A percentile compares a stretch with the other conserved stretches of the same genome.
Conservation (phyloP, 2,797 vertebrate genomes). For the Sternotherus odoratus region DNA sequence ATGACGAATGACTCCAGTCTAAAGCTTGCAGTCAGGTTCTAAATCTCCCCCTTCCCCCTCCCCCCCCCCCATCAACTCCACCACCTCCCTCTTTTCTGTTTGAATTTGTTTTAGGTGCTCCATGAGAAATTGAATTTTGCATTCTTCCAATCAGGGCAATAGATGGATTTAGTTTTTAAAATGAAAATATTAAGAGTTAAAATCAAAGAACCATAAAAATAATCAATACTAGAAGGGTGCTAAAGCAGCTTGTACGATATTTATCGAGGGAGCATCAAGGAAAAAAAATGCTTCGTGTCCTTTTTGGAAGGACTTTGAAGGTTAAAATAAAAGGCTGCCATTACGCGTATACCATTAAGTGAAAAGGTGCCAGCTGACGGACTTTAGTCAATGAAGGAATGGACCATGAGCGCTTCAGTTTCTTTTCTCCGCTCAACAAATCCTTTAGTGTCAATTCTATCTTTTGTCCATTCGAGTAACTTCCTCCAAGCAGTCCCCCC, state of each 20-base stretch:
- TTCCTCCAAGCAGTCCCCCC: neutral
- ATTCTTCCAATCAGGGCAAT: constrained; percentile 64
- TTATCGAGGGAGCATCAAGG: neutral
- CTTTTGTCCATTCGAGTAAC: neutral
- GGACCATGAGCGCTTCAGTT: neutral
- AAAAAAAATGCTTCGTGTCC: accelerated
- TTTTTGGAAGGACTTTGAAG: neutral
- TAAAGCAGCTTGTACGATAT: neutral
- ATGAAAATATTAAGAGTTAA: neutral
- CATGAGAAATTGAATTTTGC: constrained; percentile 65
- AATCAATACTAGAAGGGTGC: neutral
- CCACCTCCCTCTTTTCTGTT: neutral
- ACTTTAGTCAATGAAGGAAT: neutral
- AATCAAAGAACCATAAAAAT: neutral
- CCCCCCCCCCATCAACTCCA: too few relatives aligned
- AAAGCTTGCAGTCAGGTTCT: constrained; percentile 61
- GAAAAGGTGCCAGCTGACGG: neutral
- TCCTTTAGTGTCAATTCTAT: neutral
- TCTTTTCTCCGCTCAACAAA: neutral
- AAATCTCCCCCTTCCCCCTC: constrained; percentile 65
- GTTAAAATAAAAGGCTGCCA: constrained; percentile 12
- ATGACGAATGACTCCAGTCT: constrained; percentile 76
- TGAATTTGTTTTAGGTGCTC: constrained; percentile 73
- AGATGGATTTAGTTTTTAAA: constrained; percentile 39
- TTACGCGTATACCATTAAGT: neutral